These are phyloP conservation scores for Epinephelus awoara DNA, from an alignment of 2,797 vertebrate genomes.

Conservation along the genomic window DNA sequence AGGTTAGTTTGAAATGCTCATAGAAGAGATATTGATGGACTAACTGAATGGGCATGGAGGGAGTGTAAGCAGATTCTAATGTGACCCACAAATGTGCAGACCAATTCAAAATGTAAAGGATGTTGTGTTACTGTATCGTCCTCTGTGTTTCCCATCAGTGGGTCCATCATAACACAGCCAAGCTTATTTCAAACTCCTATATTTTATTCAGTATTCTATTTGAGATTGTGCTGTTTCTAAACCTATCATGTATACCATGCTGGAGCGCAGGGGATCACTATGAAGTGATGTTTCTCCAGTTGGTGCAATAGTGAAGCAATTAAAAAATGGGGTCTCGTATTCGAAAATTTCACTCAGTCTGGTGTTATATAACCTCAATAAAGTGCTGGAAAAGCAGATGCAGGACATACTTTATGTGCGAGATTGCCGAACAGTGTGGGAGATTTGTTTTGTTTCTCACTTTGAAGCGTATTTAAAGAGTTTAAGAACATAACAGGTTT, in stretches of 20 bases:
- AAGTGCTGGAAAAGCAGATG: conserved; percentile 20
- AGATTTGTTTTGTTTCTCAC: conserved; percentile 5
- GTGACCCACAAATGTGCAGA: neutral
- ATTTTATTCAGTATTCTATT: neutral
- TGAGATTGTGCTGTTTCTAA: neutral
- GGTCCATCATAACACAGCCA: neutral
- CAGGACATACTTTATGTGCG: neutral
- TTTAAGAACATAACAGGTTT: conserved; percentile 15
- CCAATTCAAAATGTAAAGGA: conserved; percentile 19
- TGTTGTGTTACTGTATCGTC: neutral
- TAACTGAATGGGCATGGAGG: neutral
- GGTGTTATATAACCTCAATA: conserved; percentile 20
- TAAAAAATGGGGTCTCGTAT: neutral
- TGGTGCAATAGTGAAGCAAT: neutral
- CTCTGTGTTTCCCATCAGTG: neutral
- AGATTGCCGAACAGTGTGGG: neutral
- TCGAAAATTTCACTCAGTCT: conserved; percentile 4
- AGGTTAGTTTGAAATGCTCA: conserved; percentile 42
- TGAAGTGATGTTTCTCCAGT: neutral
- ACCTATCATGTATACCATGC: neutral
- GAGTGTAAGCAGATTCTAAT: neutral
- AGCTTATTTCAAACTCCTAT: neutral
- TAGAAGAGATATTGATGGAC: conserved; percentile 4
- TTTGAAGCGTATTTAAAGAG: conserved; percentile 8
- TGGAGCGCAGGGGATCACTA: neutral